phyloP scores from a whole-genome alignment of 2,113 vertebrate genomes.

The Anser cygnoides region DNA sequence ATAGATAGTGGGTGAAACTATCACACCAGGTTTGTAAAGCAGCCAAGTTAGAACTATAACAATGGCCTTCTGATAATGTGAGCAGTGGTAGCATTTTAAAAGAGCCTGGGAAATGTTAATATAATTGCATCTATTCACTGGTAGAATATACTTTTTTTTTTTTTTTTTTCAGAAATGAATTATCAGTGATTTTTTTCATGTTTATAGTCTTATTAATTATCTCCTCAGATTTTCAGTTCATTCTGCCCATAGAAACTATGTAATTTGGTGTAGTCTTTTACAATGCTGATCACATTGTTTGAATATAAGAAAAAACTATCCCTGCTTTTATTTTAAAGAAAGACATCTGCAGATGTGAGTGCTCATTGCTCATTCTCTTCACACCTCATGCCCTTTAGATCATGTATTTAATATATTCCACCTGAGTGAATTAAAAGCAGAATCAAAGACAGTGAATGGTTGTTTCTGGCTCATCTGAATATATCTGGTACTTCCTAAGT shows the following conservation, averaged over 20 bases:
- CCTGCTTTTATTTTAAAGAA: not conserved
- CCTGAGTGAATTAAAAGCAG: conserved; percentile 22
- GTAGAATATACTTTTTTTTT: not conserved
- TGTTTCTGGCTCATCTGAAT: not conserved
- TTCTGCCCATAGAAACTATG: not conserved
- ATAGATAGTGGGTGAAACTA: not conserved
- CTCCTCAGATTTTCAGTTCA: not conserved
- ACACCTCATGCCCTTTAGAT: conserved; percentile 2
- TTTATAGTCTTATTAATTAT: not conserved
- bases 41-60: not conserved
- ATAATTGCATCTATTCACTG: not conserved
- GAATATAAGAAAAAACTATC: not conserved
- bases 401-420: conserved; percentile 7
- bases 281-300: not conserved
- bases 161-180: not conserved
- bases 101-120: not conserved
- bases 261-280: not conserved
- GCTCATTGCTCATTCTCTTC: conserved; percentile 14
- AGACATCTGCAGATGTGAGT: not conserved
- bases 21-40: not conserved
- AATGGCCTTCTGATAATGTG: not conserved
- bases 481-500: not conserved
- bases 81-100: not conserved
- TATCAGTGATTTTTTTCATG: not conserved
- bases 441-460: not conserved